Percentiles rank a stretch among this genome's conserved stretches.
phyloP scores from a whole-genome alignment of 2,113 vertebrate genomes.

The Oryzias woworae region DNA sequence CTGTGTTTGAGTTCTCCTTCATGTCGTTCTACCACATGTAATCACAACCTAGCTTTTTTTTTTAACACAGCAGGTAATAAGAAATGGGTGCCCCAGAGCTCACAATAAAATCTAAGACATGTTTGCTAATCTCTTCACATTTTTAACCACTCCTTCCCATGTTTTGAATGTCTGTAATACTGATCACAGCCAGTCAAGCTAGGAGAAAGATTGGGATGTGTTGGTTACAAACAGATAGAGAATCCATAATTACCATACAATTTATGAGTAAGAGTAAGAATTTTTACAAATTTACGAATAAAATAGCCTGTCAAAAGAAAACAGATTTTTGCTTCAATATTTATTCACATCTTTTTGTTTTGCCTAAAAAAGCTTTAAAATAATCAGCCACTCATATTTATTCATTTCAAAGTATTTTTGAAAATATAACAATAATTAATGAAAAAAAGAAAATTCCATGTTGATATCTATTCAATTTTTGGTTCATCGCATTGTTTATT shows the following conservation, averaged over 20 bases:
- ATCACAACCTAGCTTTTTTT: constrained; percentile 12
- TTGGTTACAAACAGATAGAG: constrained; percentile 51
- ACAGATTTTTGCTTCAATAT: no score
- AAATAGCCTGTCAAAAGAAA: no score
- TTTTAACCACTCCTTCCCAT: constrained; percentile 23
- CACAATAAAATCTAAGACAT: constrained; percentile 37
- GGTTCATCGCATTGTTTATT: no score
- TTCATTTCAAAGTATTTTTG: no score
- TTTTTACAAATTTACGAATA: no score
- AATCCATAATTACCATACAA: constrained; percentile 50
- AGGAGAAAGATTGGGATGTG: constrained; percentile 39
- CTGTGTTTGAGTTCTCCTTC: background rate
- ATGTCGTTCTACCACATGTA: background rate
- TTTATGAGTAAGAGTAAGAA: background rate
- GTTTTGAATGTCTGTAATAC: constrained; percentile 57
- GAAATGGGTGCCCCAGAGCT: constrained; percentile 17
- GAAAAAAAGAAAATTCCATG: no score
- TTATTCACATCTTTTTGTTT: no score
- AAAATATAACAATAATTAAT: no score
- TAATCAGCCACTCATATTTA: no score
- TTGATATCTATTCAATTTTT: no score
- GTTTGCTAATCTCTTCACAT: constrained; percentile 40
- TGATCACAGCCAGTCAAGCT: constrained; percentile 52
- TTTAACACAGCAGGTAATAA: constrained; percentile 24
- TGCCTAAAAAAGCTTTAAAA: no score